Evolutionary conservation across 2,888 invertebrate species (phyloP).

Genomic region (Ommatoiulus sabulosus): DNA sequence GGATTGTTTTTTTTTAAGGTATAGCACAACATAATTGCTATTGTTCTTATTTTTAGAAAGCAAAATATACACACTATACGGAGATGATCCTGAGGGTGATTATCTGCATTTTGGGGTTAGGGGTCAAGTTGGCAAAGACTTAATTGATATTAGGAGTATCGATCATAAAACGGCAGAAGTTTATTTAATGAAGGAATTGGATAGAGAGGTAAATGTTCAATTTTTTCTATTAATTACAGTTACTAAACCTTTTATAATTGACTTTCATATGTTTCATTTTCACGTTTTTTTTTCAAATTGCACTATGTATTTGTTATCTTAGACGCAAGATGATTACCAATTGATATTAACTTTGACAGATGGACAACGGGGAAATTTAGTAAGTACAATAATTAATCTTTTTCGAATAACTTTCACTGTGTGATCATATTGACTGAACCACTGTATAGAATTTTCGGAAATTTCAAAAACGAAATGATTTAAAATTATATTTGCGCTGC

Average conservation of each 20-base stretch:
- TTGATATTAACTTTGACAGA: slow-evolving; percentile 90
- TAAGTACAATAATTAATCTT: not conserved
- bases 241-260: too few species aligned
- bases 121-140: slow-evolving; percentile 80
- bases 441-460: too few species aligned
- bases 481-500: too few species aligned
- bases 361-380: slow-evolving; percentile 82
- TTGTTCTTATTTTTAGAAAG: slow-evolving; percentile 72
- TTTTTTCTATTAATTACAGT: too few species aligned
- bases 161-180: slow-evolving; percentile 86
- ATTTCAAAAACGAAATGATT: too few species aligned
- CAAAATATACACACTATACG: slow-evolving; percentile 83
- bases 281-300: not conserved
- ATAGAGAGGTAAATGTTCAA: slow-evolving; percentile 79
- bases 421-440: too few species aligned
- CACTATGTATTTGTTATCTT: slow-evolving; percentile 63
- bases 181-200: slow-evolving; percentile 87
- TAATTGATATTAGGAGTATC: slow-evolving; percentile 85
- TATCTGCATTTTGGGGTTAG: slow-evolving; percentile 83
- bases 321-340: slow-evolving; percentile 89
- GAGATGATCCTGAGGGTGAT: slow-evolving; percentile 88
- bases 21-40: not conserved
- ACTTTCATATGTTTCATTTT: not conserved
- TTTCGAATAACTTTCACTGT: too few species aligned
- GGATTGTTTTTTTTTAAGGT: not conserved